Percentiles rank a stretch among this genome's conserved stretches.
phyloP scores from a whole-genome alignment of 2,888 invertebrate genomes.

The Calephelis perditalis region DNA sequence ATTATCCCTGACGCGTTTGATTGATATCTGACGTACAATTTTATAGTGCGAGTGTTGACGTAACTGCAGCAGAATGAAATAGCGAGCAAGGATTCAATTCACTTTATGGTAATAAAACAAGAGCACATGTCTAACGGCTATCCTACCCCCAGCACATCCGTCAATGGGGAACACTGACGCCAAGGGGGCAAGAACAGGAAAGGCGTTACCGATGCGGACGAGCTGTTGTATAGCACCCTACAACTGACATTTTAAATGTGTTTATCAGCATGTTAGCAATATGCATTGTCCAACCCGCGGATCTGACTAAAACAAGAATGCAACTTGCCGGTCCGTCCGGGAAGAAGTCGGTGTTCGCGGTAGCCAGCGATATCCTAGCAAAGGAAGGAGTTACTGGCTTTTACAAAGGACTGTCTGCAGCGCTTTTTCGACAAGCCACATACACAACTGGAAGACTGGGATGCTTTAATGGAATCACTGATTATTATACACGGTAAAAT shows the following conservation, averaged over 20 bases:
- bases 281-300: constrained; percentile 48
- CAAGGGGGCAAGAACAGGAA: background rate
- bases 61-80: too few relatives aligned
- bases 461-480: constrained; percentile 92
- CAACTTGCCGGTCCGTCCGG: constrained; percentile 38
- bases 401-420: constrained; percentile 94
- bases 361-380: constrained; percentile 83
- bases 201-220: too few relatives aligned
- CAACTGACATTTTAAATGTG: background rate
- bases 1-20: too few relatives aligned
- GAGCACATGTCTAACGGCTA: too few relatives aligned
- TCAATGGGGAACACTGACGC: too few relatives aligned
- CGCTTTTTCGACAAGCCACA: constrained; percentile 94
- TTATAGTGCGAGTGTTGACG: too few relatives aligned
- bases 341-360: constrained; percentile 83
- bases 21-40: too few relatives aligned
- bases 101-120: too few relatives aligned
- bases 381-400: constrained; percentile 91
- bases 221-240: too few relatives aligned
- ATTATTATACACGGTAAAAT: constrained; percentile 76
- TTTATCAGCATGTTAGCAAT: constrained; percentile 45
- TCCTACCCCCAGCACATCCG: too few relatives aligned
- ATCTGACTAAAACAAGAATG: constrained; percentile 53
- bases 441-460: constrained; percentile 97
- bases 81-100: too few relatives aligned